Evolutionary conservation across 1,140 invertebrate genomes (phyloP).

Genomic region (Zophobas atratus): DNA sequence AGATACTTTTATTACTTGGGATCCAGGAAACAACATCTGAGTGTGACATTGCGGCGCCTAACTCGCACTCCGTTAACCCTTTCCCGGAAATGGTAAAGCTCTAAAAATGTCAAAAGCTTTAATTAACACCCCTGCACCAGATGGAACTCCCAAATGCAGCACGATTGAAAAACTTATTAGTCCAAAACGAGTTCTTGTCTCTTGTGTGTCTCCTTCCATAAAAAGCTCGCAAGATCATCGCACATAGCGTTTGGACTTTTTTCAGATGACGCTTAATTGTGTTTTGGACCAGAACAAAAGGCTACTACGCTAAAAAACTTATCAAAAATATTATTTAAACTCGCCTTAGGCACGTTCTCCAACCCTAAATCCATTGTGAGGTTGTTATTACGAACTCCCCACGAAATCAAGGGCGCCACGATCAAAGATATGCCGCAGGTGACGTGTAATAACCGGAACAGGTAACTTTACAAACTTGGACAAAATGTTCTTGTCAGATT

Average conservation of each 20-base stretch:
- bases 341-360: slow-evolving; percentile 44
- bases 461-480: slow-evolving; percentile 12
- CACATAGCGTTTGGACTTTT: too few species aligned
- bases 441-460: slow-evolving; percentile 39
- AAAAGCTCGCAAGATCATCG: too few species aligned
- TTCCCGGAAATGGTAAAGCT: too few species aligned
- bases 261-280: background rate
- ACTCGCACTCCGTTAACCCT: slow-evolving; percentile 13
- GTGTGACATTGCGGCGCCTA: background rate
- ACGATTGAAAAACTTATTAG: too few species aligned
- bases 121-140: too few species aligned
- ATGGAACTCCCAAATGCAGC: too few species aligned
- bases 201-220: too few species aligned
- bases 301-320: slow-evolving; percentile 45
- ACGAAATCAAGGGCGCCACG: slow-evolving; percentile 37
- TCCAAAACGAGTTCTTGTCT: too few species aligned
- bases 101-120: too few species aligned
- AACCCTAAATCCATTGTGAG: slow-evolving; percentile 50
- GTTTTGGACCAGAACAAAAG: slow-evolving; percentile 46
- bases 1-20: slow-evolving; percentile 31
- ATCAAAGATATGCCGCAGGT: slow-evolving; percentile 45
- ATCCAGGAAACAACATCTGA: slow-evolving; percentile 15
- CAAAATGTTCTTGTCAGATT: background rate
- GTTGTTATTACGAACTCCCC: slow-evolving; percentile 41
- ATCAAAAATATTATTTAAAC: slow-evolving; percentile 53